These are phyloP conservation scores for Galaxias olidus DNA, from an alignment of 2,797 vertebrate genomes.

Conservation along the genomic window DNA sequence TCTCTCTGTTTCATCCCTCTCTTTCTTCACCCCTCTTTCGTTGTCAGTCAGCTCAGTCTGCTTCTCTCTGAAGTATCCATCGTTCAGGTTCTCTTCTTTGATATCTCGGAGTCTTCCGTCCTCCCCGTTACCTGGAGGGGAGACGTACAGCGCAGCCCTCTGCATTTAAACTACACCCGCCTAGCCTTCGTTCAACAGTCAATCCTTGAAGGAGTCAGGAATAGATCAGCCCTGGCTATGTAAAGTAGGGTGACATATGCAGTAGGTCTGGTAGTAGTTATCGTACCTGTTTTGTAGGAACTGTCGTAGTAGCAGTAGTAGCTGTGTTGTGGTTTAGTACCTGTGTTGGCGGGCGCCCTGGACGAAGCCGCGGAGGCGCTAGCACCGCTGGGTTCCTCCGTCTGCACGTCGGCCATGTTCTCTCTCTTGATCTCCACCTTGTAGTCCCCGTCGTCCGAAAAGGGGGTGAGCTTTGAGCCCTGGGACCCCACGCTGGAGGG, in stretches of 20 bases:
- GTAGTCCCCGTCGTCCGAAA: background rate
- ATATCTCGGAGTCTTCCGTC: slow-evolving; percentile 35
- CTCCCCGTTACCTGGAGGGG: slow-evolving; percentile 57
- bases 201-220: too few relatives aligned
- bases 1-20: slow-evolving; percentile 49
- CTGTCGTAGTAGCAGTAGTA: too few relatives aligned
- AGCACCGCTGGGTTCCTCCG: slow-evolving; percentile 38
- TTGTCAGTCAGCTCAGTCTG: slow-evolving; percentile 42
- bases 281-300: too few relatives aligned
- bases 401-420: slow-evolving; percentile 50
- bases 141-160: background rate
- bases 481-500: slow-evolving; percentile 51
- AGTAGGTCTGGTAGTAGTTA: too few relatives aligned
- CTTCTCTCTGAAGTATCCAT: slow-evolving; percentile 37
- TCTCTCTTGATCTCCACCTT: slow-evolving; percentile 66
- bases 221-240: too few relatives aligned
- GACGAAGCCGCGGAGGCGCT: slow-evolving; percentile 11
- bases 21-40: slow-evolving; percentile 45
- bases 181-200: too few relatives aligned
- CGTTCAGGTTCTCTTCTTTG: slow-evolving; percentile 60
- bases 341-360: slow-evolving; percentile 22
- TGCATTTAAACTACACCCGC: too few relatives aligned
- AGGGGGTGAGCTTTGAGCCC: slow-evolving; percentile 27
- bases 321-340: slow-evolving; percentile 25
- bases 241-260: too few relatives aligned